These are phyloP conservation scores for Aphelenchoides fujianensis DNA, from an alignment of 1,140 invertebrate species.

Conservation along the genomic window DNA sequence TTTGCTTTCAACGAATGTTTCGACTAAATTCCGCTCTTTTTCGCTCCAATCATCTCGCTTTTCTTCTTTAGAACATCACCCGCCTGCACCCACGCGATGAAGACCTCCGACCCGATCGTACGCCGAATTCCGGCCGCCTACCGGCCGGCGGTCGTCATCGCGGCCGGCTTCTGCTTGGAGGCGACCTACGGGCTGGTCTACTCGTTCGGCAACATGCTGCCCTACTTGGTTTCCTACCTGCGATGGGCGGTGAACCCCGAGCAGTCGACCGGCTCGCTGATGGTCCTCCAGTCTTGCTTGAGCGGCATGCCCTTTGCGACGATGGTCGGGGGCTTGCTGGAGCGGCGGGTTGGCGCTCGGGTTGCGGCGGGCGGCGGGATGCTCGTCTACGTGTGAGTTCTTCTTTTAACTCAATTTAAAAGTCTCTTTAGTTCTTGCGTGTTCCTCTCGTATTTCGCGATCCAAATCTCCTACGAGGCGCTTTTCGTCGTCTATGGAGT, in stretches of 20 bases:
- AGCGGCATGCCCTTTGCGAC: constrained; percentile 48
- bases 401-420: no score
- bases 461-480: constrained; percentile 45
- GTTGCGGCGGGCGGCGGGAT: no score
- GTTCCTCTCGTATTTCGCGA: constrained; percentile 41
- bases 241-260: constrained; percentile 43
- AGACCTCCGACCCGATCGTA: no score
- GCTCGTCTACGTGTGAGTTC: no score
- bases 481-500: no score
- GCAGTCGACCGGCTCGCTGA: constrained; percentile 41
- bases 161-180: constrained; percentile 38
- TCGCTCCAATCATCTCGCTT: no score
- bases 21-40: no score
- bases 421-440: constrained; percentile 33
- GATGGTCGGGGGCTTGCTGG: constrained; percentile 39
- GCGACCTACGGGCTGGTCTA: constrained; percentile 52
- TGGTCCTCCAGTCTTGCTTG: constrained; percentile 43
- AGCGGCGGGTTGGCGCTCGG: constrained; percentile 39
- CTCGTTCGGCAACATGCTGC: constrained; percentile 48
- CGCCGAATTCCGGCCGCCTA: no score
- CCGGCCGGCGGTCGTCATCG: no score
- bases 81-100: no score
- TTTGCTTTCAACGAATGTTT: no score
- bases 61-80: no score
- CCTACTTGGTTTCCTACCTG: constrained; percentile 47